A percentile compares a stretch with the other conserved stretches of the same genome.
phyloP scores from a whole-genome alignment of 2,888 invertebrate species.

The Ametastegia equiseti region DNA sequence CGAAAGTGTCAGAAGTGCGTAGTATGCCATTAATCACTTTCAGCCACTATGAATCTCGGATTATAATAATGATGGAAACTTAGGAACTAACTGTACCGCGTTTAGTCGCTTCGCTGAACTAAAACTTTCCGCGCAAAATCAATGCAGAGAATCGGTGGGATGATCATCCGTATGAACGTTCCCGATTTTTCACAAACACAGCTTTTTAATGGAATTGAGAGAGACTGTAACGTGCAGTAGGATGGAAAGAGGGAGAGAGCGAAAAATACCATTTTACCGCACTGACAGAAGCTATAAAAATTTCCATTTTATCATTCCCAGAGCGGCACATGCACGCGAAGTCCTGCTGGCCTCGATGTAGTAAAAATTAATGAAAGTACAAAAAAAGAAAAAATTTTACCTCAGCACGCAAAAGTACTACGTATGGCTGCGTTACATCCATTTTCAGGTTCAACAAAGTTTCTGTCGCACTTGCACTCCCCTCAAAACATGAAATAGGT shows the following conservation, averaged over 20 bases:
- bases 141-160: not conserved
- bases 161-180: not conserved
- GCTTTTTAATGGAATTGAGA: not conserved
- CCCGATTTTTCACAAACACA: not conserved
- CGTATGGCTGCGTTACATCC: not conserved
- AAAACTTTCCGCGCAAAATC: not conserved
- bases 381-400: not conserved
- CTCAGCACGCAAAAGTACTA: not conserved
- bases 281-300: slow-evolving; percentile 1
- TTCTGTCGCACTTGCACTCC: not conserved
- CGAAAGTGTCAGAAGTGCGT: slow-evolving; percentile 24
- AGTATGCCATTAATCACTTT: not conserved
- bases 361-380: not conserved
- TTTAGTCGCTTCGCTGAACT: not conserved
- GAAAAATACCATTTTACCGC: not conserved
- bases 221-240: not conserved
- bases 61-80: slow-evolving; percentile 10
- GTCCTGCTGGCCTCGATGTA: not conserved
- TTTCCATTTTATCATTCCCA: not conserved
- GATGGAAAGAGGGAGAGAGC: not conserved
- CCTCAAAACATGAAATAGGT: not conserved
- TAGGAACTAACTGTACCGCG: slow-evolving; percentile 6
- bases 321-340: slow-evolving; percentile 3
- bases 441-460: not conserved
- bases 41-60: not conserved